Conservation (phyloP, 2,888 invertebrate species). For the Tholera decimalis region DNA sequence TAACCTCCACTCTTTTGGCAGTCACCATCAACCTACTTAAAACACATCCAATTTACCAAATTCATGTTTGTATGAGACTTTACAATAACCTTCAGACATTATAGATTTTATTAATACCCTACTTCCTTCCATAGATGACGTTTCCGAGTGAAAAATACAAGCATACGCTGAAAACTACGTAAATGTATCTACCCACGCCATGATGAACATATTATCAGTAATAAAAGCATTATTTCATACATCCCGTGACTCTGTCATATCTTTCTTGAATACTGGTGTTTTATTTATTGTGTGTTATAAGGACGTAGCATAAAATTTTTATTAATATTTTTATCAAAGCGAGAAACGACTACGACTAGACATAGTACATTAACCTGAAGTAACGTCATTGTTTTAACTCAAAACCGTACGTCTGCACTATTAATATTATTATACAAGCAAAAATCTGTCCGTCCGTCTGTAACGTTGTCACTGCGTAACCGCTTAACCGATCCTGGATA, state of each 20-base stretch:
- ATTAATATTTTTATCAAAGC: not conserved
- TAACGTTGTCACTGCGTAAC: too few relatives aligned
- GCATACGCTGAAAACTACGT: slow-evolving; percentile 20
- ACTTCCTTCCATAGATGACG: slow-evolving; percentile 38
- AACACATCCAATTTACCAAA: not conserved
- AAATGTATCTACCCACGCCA: slow-evolving; percentile 42
- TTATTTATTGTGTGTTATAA: slow-evolving; percentile 5
- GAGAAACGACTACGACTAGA: not conserved
- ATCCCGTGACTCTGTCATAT: slow-evolving; percentile 26
- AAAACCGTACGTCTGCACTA: too few relatives aligned
- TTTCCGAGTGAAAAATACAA: slow-evolving; percentile 35
- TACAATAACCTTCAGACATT: slow-evolving; percentile 19
- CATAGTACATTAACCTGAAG: not conserved
- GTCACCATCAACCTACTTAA: not conserved
- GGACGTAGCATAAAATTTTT: slow-evolving; percentile 1
- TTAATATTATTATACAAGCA: too few relatives aligned
- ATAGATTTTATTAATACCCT: slow-evolving; percentile 30
- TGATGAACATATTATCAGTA: slow-evolving; percentile 56
- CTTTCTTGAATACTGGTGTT: slow-evolving; percentile 6
- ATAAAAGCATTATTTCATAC: slow-evolving; percentile 27
- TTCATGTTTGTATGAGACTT: slow-evolving; percentile 1
- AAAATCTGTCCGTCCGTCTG: too few relatives aligned
- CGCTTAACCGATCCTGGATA: too few relatives aligned
- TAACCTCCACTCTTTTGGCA: too few relatives aligned
- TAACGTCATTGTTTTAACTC: too few relatives aligned